Conservation (phyloP, 2,888 invertebrate species). For the Melinopterus prodromus region DNA sequence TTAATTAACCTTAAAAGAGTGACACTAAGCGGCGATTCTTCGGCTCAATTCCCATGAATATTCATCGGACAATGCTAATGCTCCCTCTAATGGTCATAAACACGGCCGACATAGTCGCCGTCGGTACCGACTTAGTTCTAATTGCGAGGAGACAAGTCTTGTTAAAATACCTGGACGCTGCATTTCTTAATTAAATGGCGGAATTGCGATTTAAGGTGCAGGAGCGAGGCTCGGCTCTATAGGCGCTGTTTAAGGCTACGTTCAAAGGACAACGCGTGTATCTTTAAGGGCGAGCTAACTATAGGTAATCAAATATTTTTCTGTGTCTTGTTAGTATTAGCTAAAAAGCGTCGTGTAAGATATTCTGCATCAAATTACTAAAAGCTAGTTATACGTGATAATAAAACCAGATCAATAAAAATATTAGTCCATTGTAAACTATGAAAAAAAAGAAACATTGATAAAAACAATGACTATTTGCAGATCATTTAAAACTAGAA, state of each 20-base stretch:
- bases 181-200: slow-evolving; percentile 4
- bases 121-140: slow-evolving; percentile 38
- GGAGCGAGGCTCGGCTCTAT: background rate
- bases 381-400: too few relatives aligned
- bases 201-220: background rate
- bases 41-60: slow-evolving; percentile 40
- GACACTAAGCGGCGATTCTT: slow-evolving; percentile 31
- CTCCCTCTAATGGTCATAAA: slow-evolving; percentile 38
- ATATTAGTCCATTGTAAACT: too few relatives aligned
- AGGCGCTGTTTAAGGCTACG: background rate
- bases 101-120: slow-evolving; percentile 39
- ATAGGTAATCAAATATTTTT: background rate
- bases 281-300: background rate
- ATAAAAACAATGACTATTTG: too few relatives aligned
- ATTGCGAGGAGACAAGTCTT: slow-evolving; percentile 42
- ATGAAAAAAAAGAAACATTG: too few relatives aligned
- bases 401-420: too few relatives aligned
- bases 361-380: too few relatives aligned
- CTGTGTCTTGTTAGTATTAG: background rate
- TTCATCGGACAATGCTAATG: slow-evolving; percentile 43
- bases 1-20: slow-evolving; percentile 42
- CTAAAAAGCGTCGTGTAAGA: background rate
- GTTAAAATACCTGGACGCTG: slow-evolving; percentile 41
- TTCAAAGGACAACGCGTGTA: background rate
- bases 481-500: too few relatives aligned